A percentile compares a stretch with the other conserved stretches of the same genome.
phyloP scores from a whole-genome alignment of 2,797 vertebrate genomes.

The Telmatherina bonti region DNA sequence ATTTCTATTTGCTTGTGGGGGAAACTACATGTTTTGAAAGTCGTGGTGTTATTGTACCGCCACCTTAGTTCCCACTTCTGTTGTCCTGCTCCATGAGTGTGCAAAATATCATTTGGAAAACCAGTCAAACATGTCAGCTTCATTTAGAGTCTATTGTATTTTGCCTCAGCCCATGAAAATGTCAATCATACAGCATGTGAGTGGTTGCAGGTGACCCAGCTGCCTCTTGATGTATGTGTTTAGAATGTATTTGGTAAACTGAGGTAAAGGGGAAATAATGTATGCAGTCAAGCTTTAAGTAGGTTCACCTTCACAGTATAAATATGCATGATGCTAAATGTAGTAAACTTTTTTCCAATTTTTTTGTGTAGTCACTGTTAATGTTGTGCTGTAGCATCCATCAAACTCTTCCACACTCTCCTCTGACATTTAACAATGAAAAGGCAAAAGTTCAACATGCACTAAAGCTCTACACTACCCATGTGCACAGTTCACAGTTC shows the following conservation, averaged over 20 bases:
- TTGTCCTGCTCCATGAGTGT: slow-evolving; percentile 21
- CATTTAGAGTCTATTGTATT: slow-evolving; percentile 45
- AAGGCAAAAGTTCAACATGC: too few relatives aligned
- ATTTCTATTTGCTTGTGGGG: slow-evolving; percentile 6
- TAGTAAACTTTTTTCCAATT: neutral
- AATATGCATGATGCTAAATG: slow-evolving; percentile 14
- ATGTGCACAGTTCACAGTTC: neutral
- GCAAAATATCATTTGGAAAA: slow-evolving; percentile 42
- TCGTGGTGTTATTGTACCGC: slow-evolving; percentile 14
- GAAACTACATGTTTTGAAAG: slow-evolving; percentile 9
- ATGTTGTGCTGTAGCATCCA: neutral
- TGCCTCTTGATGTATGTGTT: slow-evolving; percentile 6
- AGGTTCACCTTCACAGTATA: slow-evolving; percentile 14
- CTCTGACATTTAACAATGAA: neutral
- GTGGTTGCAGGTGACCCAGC: slow-evolving; percentile 33
- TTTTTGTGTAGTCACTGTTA: neutral
- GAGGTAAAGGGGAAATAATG: slow-evolving; percentile 14
- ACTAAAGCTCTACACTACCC: neutral
- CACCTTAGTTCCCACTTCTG: neutral
- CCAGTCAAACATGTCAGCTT: slow-evolving; percentile 52
- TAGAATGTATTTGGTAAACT: slow-evolving; percentile 1
- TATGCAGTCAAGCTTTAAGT: slow-evolving; percentile 37
- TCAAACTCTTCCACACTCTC: neutral
- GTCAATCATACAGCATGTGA: neutral
- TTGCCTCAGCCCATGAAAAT: slow-evolving; percentile 35